phyloP scores from a whole-genome alignment of 2,888 invertebrate species.

The Lamellibrachia columna region DNA sequence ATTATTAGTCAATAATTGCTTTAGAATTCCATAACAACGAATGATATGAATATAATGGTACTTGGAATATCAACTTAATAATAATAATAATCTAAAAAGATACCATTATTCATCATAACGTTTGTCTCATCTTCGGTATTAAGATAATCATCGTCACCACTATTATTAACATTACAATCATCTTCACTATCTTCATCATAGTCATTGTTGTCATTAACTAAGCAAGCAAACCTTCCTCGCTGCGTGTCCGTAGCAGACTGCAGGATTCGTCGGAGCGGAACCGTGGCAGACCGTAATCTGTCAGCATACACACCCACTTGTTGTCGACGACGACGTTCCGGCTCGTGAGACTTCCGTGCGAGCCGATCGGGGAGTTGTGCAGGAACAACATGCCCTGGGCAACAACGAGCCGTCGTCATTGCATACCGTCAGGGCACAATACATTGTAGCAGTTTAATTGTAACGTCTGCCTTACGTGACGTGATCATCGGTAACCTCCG shows the following conservation, averaged over 20 bases:
- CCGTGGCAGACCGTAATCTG: not conserved
- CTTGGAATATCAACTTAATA: no score
- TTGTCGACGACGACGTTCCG: not conserved
- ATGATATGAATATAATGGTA: no score
- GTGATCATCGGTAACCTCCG: not conserved
- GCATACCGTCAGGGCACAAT: not conserved
- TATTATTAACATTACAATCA: not conserved
- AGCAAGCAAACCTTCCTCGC: not conserved
- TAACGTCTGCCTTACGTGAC: not conserved
- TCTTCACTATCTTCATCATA: not conserved
- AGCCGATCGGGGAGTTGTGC: not conserved
- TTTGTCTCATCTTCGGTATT: not conserved
- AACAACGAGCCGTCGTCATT: not conserved
- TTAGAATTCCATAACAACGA: no score
- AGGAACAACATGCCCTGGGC: not conserved
- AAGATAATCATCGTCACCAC: not conserved
- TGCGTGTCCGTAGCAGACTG: not conserved
- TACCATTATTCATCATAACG: not conserved
- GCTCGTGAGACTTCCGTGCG: not conserved
- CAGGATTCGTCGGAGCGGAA: not conserved
- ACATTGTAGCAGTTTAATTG: not conserved
- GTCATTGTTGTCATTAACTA: not conserved
- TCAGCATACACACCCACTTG: not conserved
- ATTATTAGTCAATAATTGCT: no score
- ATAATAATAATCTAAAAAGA: no score